These are phyloP conservation scores for Bombyx mori DNA, from an alignment of 1,140 invertebrate species.

Conservation along the genomic window ASM3026992v2 NC_085111.1:15967501-15968000, in stretches of 20 bases:
- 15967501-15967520: constrained; percentile 16
- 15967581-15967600: constrained; percentile 12
- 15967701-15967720: constrained; percentile 14
- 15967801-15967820: constrained; percentile 12
- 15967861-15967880: background rate
- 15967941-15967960: constrained; percentile 26
- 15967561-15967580: constrained; percentile 6
- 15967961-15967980: constrained; percentile 13
- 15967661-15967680: constrained; percentile 17
- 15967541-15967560: constrained; percentile 3
- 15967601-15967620: constrained; percentile 12
- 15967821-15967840: constrained; percentile 11
- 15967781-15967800: constrained; percentile 10
- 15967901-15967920: constrained; percentile 8
- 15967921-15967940: constrained; percentile 28
- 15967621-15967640: constrained; percentile 12
- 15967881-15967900: constrained; percentile 5
- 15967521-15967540: constrained; percentile 15
- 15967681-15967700: constrained; percentile 14
- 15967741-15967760: constrained; percentile 9
- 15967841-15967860: background rate
- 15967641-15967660: constrained; percentile 11
- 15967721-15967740: constrained; percentile 10
- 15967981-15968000: constrained; percentile 13
- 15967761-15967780: constrained; percentile 16